Percentiles rank a stretch among this genome's conserved stretches.
Evolutionary conservation across 2,888 invertebrate genomes (phyloP).

Genomic region (Cataglyphis rosenhaueri): DNA sequence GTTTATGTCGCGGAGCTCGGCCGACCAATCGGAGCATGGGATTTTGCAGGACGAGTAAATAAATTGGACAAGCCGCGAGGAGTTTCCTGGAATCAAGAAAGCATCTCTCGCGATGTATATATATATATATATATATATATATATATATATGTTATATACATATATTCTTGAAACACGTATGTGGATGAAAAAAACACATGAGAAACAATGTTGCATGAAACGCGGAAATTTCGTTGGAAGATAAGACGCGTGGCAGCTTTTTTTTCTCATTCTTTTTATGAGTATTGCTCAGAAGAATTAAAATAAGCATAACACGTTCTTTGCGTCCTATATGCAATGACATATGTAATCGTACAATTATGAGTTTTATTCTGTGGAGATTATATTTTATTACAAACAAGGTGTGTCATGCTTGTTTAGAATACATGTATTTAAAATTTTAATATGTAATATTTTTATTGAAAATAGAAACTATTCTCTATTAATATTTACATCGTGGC

Average conservation of each 20-base stretch:
- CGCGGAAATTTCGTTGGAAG: background rate
- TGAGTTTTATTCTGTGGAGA: background rate
- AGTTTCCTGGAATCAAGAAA: slow-evolving; percentile 69
- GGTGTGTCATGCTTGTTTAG: background rate
- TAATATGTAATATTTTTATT: background rate
- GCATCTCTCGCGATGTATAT: slow-evolving; percentile 46
- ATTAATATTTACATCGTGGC: background rate
- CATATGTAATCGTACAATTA: background rate
- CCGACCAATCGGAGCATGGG: slow-evolving; percentile 63
- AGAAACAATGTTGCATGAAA: slow-evolving; percentile 26
- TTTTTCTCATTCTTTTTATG: background rate
- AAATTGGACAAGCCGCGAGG: slow-evolving; percentile 68
- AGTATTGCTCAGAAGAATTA: background rate
- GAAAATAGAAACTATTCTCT: background rate
- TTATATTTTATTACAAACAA: background rate
- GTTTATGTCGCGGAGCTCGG: slow-evolving; percentile 65
- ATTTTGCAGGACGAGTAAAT: slow-evolving; percentile 73
- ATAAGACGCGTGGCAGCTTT: background rate
- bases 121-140: background rate
- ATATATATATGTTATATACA: background rate
- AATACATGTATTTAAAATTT: background rate
- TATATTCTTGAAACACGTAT: background rate
- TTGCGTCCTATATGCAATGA: background rate
- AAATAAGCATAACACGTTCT: background rate
- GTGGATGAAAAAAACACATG: background rate